Percentiles rank a stretch among this genome's conserved stretches.
These are phyloP conservation scores for Pachymerium ferrugineum DNA, from an alignment of 2,888 invertebrate species.

Conservation along the genomic window DNA sequence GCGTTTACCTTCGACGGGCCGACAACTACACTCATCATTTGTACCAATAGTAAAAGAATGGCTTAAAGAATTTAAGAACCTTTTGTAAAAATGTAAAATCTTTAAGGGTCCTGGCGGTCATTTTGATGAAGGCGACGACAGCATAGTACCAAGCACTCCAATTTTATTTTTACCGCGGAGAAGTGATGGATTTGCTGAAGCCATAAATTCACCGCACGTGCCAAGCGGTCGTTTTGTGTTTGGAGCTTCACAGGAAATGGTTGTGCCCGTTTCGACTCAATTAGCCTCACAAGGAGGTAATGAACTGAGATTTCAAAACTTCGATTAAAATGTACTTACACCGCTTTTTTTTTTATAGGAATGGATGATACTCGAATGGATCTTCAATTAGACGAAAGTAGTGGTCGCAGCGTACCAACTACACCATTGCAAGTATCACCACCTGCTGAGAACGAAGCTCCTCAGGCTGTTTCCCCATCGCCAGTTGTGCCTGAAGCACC, in stretches of 20 bases:
- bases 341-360: conserved; percentile 41
- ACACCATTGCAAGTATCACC: conserved; percentile 63
- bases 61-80: too few relatives aligned
- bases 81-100: too few relatives aligned
- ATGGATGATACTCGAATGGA: conserved; percentile 72
- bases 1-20: conserved; percentile 38
- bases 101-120: conserved; percentile 52
- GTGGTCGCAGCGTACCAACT: conserved; percentile 62
- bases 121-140: conserved; percentile 65
- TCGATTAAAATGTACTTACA: too few relatives aligned
- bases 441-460: conserved; percentile 43
- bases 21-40: conserved; percentile 38
- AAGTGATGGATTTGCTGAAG: conserved; percentile 82
- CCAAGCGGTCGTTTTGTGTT: conserved; percentile 46
- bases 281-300: conserved; percentile 54
- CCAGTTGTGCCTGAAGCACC: neutral
- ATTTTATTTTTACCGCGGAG: conserved; percentile 75
- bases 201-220: conserved; percentile 77
- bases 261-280: conserved; percentile 44
- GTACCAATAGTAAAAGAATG: conserved; percentile 27
- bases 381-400: conserved; percentile 59
- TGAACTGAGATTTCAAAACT: too few relatives aligned
- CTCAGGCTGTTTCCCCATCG: conserved; percentile 4
- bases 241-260: conserved; percentile 44
- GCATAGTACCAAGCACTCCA: conserved; percentile 85